Conservation (phyloP, 2,888 invertebrate genomes). For the Sarcophaga carnaria region DNA sequence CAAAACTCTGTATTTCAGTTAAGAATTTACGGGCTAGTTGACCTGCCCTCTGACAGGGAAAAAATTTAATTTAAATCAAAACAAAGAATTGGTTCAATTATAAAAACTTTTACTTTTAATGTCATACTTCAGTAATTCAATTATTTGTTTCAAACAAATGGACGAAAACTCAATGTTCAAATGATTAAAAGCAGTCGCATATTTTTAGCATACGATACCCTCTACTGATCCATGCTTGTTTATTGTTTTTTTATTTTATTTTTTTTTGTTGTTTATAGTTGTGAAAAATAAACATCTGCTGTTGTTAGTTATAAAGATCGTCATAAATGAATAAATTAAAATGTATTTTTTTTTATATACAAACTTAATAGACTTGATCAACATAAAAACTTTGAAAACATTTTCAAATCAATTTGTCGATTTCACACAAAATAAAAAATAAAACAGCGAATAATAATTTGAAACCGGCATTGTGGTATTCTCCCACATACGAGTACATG, state of each 20-base stretch:
- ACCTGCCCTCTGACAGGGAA: too few relatives aligned
- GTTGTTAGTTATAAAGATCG: background rate
- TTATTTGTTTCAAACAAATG: background rate
- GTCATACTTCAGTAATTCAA: background rate
- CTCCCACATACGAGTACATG: too few relatives aligned
- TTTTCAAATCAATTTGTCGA: constrained; percentile 50
- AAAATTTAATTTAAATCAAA: too few relatives aligned
- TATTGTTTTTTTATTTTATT: background rate
- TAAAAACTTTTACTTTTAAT: background rate
- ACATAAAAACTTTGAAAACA: constrained; percentile 12
- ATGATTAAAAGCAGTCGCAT: constrained; percentile 1
- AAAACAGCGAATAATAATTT: background rate
- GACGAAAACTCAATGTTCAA: background rate
- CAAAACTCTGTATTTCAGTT: too few relatives aligned
- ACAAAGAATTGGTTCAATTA: background rate
- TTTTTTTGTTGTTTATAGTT: background rate
- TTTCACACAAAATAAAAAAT: constrained; percentile 21
- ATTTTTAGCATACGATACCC: constrained; percentile 5
- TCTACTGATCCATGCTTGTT: constrained; percentile 7
- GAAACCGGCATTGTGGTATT: background rate
- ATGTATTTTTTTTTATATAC: constrained; percentile 12
- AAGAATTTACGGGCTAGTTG: too few relatives aligned
- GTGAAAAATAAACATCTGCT: constrained; percentile 35
- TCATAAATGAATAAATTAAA: constrained; percentile 22
- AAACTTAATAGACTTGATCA: constrained; percentile 12